Conservation (phyloP, 1,140 invertebrate genomes). For the Luehdorfia chinensis region DNA sequence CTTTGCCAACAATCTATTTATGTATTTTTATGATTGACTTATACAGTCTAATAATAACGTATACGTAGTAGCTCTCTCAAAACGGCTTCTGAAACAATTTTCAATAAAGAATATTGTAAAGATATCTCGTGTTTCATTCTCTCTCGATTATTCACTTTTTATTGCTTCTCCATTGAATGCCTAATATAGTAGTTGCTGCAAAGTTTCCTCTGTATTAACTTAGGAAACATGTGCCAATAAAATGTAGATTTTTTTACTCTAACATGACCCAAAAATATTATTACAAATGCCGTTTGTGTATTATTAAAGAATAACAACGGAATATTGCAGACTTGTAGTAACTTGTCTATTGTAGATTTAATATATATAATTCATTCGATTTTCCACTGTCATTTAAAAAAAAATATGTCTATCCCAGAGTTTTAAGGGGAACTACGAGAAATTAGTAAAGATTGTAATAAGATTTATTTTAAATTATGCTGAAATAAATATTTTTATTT, state of each 20-base stretch:
- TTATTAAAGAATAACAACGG: no score
- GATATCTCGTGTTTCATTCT: slow-evolving; percentile 1
- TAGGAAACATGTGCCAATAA: slow-evolving; percentile 13
- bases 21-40: slow-evolving; percentile 12
- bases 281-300: not conserved
- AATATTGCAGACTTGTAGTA: no score
- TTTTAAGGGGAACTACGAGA: no score
- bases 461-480: no score
- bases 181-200: slow-evolving; percentile 6
- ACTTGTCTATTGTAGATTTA: no score
- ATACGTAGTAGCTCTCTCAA: not conserved
- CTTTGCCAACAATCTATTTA: slow-evolving; percentile 14
- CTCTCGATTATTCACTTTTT: slow-evolving; percentile 5
- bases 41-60: slow-evolving; percentile 16
- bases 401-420: no score
- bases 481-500: no score
- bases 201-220: slow-evolving; percentile 2
- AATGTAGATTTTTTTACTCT: slow-evolving; percentile 13
- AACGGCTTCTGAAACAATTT: not conserved
- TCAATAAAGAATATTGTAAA: slow-evolving; percentile 10
- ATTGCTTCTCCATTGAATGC: slow-evolving; percentile 2
- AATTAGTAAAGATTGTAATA: no score
- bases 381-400: no score
- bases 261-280: not conserved
- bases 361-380: no score